A percentile compares a stretch with the other conserved stretches of the same genome.
phyloP scores from a whole-genome alignment of 1,140 invertebrate species.

The Drosophila navojoa region DNA sequence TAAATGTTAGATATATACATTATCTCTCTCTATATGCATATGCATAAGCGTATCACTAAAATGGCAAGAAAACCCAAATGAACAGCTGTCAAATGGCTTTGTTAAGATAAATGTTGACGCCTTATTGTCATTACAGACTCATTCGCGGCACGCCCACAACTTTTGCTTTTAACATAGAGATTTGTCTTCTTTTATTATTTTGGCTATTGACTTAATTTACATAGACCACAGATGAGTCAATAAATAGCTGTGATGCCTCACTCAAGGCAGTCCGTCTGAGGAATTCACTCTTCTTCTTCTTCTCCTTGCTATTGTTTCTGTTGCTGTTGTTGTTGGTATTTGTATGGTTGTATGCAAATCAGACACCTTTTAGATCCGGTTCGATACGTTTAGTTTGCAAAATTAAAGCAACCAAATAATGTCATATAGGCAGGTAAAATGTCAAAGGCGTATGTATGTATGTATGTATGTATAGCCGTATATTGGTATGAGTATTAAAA shows the following conservation, averaged over 20 bases:
- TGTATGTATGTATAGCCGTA: conserved; percentile 3
- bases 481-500: conserved; percentile 31
- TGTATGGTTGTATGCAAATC: conserved; percentile 59
- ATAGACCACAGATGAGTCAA: conserved; percentile 59
- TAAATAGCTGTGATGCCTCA: conserved; percentile 10
- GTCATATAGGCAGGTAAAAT: conserved; percentile 52
- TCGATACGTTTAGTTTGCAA: conserved; percentile 62
- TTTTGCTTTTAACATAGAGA: conserved; percentile 31
- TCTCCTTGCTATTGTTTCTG: no score
- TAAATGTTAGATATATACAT: background rate
- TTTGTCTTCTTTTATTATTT: conserved; percentile 18
- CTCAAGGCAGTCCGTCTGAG: conserved; percentile 38
- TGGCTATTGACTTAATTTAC: conserved; percentile 53
- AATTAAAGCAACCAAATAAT: conserved; percentile 40
- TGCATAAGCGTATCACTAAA: no score
- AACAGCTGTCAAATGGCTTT: conserved; percentile 39
- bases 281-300: conserved; percentile 1
- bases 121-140: conserved; percentile 10
- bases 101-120: conserved; percentile 43
- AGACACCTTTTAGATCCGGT: conserved; percentile 73
- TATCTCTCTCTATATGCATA: no score
- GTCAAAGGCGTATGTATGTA: conserved; percentile 62
- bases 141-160: conserved; percentile 38
- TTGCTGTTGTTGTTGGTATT: conserved; percentile 23
- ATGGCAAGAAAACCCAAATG: background rate